Evolutionary conservation across 2,888 invertebrate species (phyloP), one percentile per base, ranked within the genome.

Genomic region (Seladonia tumulorum): DNA sequence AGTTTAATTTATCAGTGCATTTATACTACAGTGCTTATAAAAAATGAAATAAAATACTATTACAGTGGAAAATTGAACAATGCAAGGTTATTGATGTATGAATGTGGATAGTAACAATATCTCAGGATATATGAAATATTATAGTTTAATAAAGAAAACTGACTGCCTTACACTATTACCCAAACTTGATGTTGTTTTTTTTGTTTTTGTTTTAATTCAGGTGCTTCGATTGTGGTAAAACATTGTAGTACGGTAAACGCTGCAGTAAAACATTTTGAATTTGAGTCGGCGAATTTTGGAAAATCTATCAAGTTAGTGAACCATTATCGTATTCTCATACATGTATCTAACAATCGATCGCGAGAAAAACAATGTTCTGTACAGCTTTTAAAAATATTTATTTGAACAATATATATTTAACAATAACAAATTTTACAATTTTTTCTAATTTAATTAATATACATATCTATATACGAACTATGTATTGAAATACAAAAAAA

Each of bases 21-120:
- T 66, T 66, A 66, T 66, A 16, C 16, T 85, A 63, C 79, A 76
- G 76, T 82, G 60, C 71, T 71, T 53, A 73, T 74, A 25, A 63
- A 49, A 39, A 29, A 72, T 22, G 63, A 53, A 74, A 74, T 76
- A 53, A 68, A 81, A 45, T 73, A 25, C 81, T 47, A 14, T 77
- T 70, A n/a, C 60, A 42, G 57, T 45, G 71, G 47, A 73, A 39
- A 72, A 68, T 75, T 60, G 16, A 35, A 63, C 42, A 7, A 22
- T 68, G 25, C 5, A 42, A 71, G 63, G 39, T 71, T 79, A 74
- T 18, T 81, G 66, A 10, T 29, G 49, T 45, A 35, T 42, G 72
- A 49, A 45, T 60, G 47, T 49, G 63, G 29, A 39, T 60, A 72
- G 49, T 29, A 42, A 53, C 68, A 81, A 45, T 74, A 35, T 63